Evolutionary conservation across 2,888 invertebrate species (phyloP), one percentile per base, ranked within the genome.

Genomic region (Brachyptera putata): DNA sequence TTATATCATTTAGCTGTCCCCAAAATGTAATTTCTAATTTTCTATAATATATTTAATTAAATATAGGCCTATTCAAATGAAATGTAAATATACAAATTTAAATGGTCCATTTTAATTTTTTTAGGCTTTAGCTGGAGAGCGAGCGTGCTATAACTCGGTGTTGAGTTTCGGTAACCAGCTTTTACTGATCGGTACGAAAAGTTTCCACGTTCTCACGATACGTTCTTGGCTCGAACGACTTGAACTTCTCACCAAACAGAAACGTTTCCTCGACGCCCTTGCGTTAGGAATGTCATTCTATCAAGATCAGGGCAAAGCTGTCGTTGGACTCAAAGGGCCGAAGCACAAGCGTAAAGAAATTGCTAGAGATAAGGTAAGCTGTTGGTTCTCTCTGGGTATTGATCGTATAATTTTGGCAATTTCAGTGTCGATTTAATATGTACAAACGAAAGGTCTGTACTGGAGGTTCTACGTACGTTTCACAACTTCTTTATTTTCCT

Each of bases 81-180:
- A n/a, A n/a, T n/a, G n/a, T n/a, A n/a, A n/a, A n/a, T n/a, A n/a
- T n/a, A n/a, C n/a, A n/a, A n/a, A n/a, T n/a, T n/a, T n/a, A n/a
- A n/a, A n/a, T n/a, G n/a, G n/a, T n/a, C n/a, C n/a, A n/a, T 30
- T 30, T 5, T 30, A 5, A 30, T 11, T 11, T 30, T 30, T 11
- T 11, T 65, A 80, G 80, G 87, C 87, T 0, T 74, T 84, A 63
- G 87, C 87, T 57, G 89, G 85, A 7, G 87, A 87, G 73, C 77
- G 83, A 64, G 88, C 89, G 0, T 89, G 88, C 70, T 89, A 87
- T 70, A 86, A 87, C 71, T 86, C 87, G 60, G 77, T 88, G 53
- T 79, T 84, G 36, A 83, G 81, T 66, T 82, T 83, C 69, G 84
- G 84, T 43, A 84, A 83, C 61, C 88, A 89, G 71, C 74, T 89